Conservation (phyloP, 2,113 vertebrate genomes). For the Cepphus grylle region DNA sequence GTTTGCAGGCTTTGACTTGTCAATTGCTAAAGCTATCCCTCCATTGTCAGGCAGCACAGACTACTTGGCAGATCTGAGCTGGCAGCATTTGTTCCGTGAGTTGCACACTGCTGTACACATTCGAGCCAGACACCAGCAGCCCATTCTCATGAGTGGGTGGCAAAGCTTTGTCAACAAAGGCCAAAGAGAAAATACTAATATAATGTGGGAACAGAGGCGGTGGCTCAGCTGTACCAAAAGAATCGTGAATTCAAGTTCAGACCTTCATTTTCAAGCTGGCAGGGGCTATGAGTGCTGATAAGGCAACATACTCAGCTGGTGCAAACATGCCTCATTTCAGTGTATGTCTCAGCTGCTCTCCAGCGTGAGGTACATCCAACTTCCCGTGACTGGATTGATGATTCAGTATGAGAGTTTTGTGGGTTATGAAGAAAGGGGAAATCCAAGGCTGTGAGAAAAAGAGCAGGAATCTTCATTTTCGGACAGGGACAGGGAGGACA, state of each 20-base stretch:
- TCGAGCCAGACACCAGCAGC: background rate
- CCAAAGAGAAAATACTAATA: background rate
- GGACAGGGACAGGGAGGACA: background rate
- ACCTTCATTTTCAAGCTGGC: background rate
- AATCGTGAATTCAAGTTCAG: background rate
- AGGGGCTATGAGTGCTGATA: background rate
- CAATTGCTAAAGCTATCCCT: background rate
- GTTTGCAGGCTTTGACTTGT: background rate
- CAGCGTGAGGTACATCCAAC: background rate
- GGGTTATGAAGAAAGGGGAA: background rate
- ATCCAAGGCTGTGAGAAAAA: background rate
- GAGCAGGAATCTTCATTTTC: background rate
- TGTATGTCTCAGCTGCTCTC: background rate
- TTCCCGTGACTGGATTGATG: background rate
- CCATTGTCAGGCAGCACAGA: background rate
- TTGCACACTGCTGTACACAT: background rate
- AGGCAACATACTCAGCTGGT: background rate
- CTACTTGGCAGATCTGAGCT: background rate
- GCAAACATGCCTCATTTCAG: background rate
- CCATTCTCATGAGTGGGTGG: background rate
- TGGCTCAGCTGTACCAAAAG: background rate
- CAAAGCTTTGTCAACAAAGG: slow-evolving; percentile 6
- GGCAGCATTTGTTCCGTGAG: background rate
- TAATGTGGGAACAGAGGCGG: background rate
- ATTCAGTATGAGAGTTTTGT: background rate